Evolutionary conservation across 1,140 invertebrate species (phyloP).

Genomic region (Alviniconcha marisindica): DNA sequence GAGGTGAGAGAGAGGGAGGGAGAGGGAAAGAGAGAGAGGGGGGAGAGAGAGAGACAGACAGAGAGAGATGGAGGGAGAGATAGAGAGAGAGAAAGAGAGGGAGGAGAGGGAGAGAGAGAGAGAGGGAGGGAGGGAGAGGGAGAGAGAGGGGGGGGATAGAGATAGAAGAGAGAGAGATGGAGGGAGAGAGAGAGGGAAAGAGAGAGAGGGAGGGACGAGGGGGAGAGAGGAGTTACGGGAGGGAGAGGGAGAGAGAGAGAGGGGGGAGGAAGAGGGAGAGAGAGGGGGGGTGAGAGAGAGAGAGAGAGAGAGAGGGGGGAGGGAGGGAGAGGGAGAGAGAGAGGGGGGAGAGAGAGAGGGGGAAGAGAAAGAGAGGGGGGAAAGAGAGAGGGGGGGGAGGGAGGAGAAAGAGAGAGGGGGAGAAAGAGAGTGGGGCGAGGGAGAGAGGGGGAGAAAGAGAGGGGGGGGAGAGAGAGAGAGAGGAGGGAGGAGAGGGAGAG

Average conservation of each 20-base stretch:
- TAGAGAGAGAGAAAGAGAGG: not conserved
- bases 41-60: not conserved
- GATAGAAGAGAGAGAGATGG: not conserved
- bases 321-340: not conserved
- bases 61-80: not conserved
- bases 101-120: not conserved
- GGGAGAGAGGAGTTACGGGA: not conserved
- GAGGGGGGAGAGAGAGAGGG: not conserved
- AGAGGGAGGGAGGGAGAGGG: not conserved
- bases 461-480: not conserved
- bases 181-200: too few relatives aligned
- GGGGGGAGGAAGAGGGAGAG: not conserved
- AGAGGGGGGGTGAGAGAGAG: not conserved
- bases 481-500: not conserved
- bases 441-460: not conserved
- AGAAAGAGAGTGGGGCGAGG: not conserved
- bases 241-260: not conserved
- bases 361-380: not conserved
- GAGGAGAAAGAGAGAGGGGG: not conserved
- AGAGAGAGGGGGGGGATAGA: conserved; percentile 21
- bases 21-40: not conserved
- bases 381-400: not conserved
- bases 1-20: not conserved
- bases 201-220: too few relatives aligned
- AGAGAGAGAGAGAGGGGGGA: not conserved